A percentile compares a stretch with the other conserved stretches of the same genome.
Evolutionary conservation across 2,113 vertebrate genomes (phyloP).

Genomic region (Seriola rivoliana): DNA sequence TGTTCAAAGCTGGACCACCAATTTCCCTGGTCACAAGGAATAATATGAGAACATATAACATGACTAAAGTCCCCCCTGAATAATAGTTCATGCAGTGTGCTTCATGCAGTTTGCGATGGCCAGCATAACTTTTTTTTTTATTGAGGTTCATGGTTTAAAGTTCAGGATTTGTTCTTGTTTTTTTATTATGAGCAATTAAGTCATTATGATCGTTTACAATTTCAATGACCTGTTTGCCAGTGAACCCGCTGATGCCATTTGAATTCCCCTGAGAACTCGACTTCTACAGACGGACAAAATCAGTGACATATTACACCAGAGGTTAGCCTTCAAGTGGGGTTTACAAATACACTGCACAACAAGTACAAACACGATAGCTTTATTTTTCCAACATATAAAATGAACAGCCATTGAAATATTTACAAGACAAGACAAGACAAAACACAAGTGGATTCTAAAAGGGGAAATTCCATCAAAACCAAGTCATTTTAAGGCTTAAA

Average conservation of each 20-base stretch:
- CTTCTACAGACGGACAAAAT: conserved; percentile 1
- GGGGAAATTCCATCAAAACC: background rate
- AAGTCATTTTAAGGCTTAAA: background rate
- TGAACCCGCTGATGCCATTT: background rate
- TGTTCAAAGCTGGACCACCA: conserved; percentile 6
- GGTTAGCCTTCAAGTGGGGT: background rate
- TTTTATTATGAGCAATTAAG: background rate
- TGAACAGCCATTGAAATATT: conserved; percentile 74
- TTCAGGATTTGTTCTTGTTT: background rate
- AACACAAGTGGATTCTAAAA: background rate
- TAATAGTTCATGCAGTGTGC: background rate
- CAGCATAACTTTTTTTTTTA: no score
- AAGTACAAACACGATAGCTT: conserved; percentile 45
- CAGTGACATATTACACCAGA: background rate
- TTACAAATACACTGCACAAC: background rate
- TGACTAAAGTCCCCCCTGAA: background rate
- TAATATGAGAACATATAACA: background rate
- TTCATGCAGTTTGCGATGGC: background rate
- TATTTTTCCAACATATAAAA: conserved; percentile 61
- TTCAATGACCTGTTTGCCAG: background rate
- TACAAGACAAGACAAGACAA: conserved; percentile 62
- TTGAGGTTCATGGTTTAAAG: no score
- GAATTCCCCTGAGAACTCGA: background rate
- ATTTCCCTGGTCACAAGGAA: conserved; percentile 1
- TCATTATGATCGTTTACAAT: no score